Evolutionary conservation across 2,888 invertebrate species (phyloP), one percentile per base, ranked within the genome.

Genomic region (Atethmia centrago): DNA sequence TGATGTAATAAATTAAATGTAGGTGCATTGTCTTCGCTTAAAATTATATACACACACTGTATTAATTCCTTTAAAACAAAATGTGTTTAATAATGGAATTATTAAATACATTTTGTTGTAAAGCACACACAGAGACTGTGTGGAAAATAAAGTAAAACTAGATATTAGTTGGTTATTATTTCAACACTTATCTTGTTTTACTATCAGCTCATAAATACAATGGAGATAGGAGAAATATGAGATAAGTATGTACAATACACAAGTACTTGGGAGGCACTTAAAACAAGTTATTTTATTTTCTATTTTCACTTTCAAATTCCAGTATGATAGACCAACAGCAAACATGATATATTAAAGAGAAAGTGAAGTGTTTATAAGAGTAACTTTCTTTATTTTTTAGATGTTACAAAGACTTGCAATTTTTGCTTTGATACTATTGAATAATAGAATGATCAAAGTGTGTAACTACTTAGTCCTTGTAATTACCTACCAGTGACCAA

Each of bases 311-410:
- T 79, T 83, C 80, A 65, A 61, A 71, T 77, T 36, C 58, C 66
- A 79, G 31, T 51, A 19, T 65, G 40, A 71, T 63, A 58, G 36
- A 42, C 55, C 51, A 56, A 63, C 65, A 55, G 69, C 65, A 69
- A 72, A 69, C 69, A 63, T 63, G 72, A 70, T 70, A 56, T 65
- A 68, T 56, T 51, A 64, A 83, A 83, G 83, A 53, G 80, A 81
- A 81, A 81, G 80, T 81, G 21, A 55, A 49, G 14, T 59, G 16
- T 45, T 36, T 45, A 28, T 16, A 31, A 40, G n/a, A 42, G 36
- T 10, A 55, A 47, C 70, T 79, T 76, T 76, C 79, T 75, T 62
- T 56, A 55, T 63, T 51, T 69, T 45, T 42, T 19, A 40, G 19
- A n/a, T n/a, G n/a, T n/a, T 14, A 55, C 40, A 62, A 40, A 68